These are phyloP conservation scores for Meliscaeva auricollis DNA, from an alignment of 2,888 invertebrate species.

Conservation along the genomic window DNA sequence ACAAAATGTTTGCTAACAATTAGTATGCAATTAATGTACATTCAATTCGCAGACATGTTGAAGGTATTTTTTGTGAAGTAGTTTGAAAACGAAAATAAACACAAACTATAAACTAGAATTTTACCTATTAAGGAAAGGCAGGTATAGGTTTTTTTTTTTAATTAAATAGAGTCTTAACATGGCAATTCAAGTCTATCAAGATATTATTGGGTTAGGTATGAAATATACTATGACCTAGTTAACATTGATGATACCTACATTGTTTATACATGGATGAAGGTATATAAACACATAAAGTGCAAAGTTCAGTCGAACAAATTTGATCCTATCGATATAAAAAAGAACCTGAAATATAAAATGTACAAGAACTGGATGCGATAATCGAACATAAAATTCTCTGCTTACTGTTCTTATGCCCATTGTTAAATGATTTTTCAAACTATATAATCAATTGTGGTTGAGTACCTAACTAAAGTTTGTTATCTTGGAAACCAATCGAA, in stretches of 20 bases:
- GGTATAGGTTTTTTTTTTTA: not conserved
- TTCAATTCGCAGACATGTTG: not conserved
- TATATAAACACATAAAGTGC: not conserved
- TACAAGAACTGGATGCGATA: no score
- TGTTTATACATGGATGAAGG: not conserved
- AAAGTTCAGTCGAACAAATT: not conserved
- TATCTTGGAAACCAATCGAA: no score
- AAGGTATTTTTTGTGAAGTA: not conserved
- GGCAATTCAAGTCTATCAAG: conserved; percentile 10
- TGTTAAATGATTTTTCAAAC: no score
- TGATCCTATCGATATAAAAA: not conserved
- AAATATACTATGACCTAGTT: not conserved
- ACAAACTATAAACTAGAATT: not conserved
- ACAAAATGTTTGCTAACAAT: no score
- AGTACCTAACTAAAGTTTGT: no score
- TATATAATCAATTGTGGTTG: no score
- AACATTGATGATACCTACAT: not conserved
- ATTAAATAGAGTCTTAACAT: not conserved
- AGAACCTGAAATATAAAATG: no score
- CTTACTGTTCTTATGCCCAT: no score
- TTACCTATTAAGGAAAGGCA: not conserved
- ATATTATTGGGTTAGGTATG: not conserved
- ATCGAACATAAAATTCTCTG: no score
- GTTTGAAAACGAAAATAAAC: not conserved
- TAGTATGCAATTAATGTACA: not conserved